These are phyloP conservation scores for Berghia stephanieae DNA, from an alignment of 1,140 invertebrate species.

Conservation along the genomic window DNA sequence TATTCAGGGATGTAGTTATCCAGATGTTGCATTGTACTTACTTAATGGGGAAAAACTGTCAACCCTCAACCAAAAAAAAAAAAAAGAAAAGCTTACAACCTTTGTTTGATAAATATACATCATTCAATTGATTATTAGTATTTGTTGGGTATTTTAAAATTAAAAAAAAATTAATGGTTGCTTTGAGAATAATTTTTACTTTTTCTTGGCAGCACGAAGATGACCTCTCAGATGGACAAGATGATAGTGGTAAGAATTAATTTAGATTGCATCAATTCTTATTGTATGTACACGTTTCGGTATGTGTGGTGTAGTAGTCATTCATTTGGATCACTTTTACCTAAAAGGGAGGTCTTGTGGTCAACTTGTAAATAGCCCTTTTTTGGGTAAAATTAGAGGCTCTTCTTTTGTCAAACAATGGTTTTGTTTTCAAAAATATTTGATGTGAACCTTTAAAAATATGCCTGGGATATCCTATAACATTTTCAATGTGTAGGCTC, in stretches of 20 bases:
- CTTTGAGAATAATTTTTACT: not conserved
- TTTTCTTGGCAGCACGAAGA: slow-evolving; percentile 22
- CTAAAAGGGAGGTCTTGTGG: not conserved
- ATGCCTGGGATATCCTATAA: too few species aligned
- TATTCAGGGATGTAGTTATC: too few species aligned
- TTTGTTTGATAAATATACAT: not conserved
- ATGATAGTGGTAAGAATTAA: slow-evolving; percentile 29
- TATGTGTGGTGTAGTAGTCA: not conserved
- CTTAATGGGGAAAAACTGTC: too few species aligned
- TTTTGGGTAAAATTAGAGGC: too few species aligned
- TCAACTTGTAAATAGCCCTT: too few species aligned
- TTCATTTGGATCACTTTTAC: not conserved
- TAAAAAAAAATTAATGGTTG: not conserved
- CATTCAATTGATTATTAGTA: too few species aligned
- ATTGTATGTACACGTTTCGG: not conserved
- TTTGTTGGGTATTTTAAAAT: not conserved
- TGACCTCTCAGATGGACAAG: slow-evolving; percentile 28
- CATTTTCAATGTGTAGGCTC: too few species aligned
- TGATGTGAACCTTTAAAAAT: too few species aligned
- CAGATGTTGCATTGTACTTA: too few species aligned
- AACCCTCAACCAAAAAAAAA: not conserved
- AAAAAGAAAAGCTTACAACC: not conserved
- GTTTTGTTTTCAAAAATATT: too few species aligned
- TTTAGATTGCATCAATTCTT: too few species aligned
- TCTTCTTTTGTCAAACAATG: not conserved